Evolutionary conservation across 2,113 vertebrate genomes (phyloP).

Genomic region (Sialia sialis): DNA sequence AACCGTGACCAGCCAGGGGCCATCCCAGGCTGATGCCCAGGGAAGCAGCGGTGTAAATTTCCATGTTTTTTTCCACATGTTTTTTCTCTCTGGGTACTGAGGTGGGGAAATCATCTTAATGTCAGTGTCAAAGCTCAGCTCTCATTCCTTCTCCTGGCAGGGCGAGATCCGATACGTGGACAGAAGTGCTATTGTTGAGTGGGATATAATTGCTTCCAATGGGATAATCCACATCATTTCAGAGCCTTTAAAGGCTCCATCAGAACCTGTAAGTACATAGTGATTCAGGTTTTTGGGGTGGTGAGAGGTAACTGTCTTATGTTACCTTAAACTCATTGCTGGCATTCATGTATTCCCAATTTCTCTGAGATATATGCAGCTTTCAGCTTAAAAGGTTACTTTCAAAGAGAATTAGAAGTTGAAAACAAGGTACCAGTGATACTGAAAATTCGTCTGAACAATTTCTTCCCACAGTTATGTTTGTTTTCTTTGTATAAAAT

Average conservation of each 20-base stretch:
- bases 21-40: not conserved
- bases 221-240: slow-evolving; percentile 91
- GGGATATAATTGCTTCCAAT: slow-evolving; percentile 87
- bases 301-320: not conserved
- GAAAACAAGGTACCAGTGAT: not conserved
- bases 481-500: not conserved
- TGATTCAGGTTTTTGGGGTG: not conserved
- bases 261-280: slow-evolving; percentile 68
- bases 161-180: slow-evolving; percentile 79
- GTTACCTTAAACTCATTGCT: not conserved
- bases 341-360: not conserved
- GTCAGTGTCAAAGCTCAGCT: not conserved
- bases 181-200: slow-evolving; percentile 76
- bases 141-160: slow-evolving; percentile 31
- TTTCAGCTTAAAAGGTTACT: not conserved
- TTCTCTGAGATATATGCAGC: not conserved
- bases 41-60: not conserved
- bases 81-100: not conserved
- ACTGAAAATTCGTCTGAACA: not conserved
- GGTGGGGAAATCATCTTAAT: not conserved
- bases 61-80: accelerated
- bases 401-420: not conserved
- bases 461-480: not conserved
- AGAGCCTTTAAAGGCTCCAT: slow-evolving; percentile 81
- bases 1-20: not conserved